Evolutionary conservation across 2,888 invertebrate genomes (phyloP), one percentile per base, ranked within the genome.

Genomic region (Linyphia triangularis): DNA sequence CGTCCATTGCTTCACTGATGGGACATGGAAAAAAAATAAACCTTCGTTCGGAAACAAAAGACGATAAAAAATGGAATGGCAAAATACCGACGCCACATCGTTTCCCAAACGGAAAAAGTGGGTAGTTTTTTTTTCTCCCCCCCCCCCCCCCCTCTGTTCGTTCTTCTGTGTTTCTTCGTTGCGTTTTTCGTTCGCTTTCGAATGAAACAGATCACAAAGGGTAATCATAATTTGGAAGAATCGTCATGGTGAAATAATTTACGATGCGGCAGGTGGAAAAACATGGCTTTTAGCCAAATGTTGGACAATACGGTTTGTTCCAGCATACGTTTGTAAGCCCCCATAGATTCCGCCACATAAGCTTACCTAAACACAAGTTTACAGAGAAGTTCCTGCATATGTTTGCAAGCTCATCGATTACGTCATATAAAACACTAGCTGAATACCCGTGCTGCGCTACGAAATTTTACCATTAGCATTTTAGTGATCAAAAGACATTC

Each of bases 61-160:
- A 61, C 33, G 28, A 63, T 63, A 61, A 70, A 69, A 33, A 85
- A 70, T 16, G 37, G 40, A 24, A 51, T 51, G 13, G 40, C 61
- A 51, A 67, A 51, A 79, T 30, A 43, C 13, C 51, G 69, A 70
- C 72, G 63, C 72, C 72, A 72, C 59, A 77, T 78, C 85, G 83
- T 73, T 75, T 85, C 70, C 16, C n/a, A n/a, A 65, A 75, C 67
- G 73, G 85, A n/a, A 51, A 85, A 85, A 85, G 85, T 85, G 85
- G 79, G 40, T 70, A 85, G 75, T 59, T 57, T 65, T 63, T 51
- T 33, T 65, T 30, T n/a, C n/a, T n/a, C n/a, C n/a, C n/a, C n/a
- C n/a, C n/a, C n/a, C n/a, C n/a, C n/a, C n/a, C n/a, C n/a, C n/a
- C n/a, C n/a, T n/a, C n/a, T 77, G 51, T 73, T 83, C 73, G 28